Base-by-base conservation (phyloP, 2,797 vertebrate species). In the Pseudochaenichthys georgianus region DNA sequence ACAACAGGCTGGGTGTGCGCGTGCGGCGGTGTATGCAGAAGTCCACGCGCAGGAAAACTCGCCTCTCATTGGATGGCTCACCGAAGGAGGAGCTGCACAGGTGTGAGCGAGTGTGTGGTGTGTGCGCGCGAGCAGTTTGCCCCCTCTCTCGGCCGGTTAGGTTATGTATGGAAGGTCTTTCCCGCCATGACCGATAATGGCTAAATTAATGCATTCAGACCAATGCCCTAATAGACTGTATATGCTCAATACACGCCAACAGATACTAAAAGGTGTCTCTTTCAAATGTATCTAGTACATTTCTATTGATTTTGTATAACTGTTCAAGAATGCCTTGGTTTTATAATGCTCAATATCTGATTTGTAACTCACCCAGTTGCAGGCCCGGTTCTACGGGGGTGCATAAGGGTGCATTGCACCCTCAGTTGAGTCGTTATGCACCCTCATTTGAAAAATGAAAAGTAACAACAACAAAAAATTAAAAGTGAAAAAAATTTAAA, bases 21-120 rank as follows among this genome's bases (percentile, higher is more conserved):
- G 48, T 48, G 64, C 43, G 63, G 31, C 7, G 41, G 19, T 61
- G 55, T 48, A n/a, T 46, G 53, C 1, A 12, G 17, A 43, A 70
- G 34, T 41, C 54, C 67, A 59, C 59, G 75, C 70, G 54, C 68
- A 38, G 50, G 15, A 2, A 11, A 59, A 17, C 50, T 70, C 28
- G 19, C 2, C 59, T 58, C 70, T 81, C 46, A 91, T 90, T 93
- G 89, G 89, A 70, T 17, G 81, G 64, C 72, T 59, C 64, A 75
- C 16, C 11, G 65, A 69, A 66, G 91, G 88, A 72, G 88, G 90
- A 87, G 90, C 80, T 53, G 78, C 77, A 63, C 88, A 88, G 87
- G 88, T 89, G 74, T 74, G 61, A 41, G 58, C 12, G 61, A 5
- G 76, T 13, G 45, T n/a, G 53, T 23, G 75, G 76, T 13, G 45